Base-by-base conservation (phyloP, 1,140 invertebrate species). In the Saccostrea glomerata region DNA sequence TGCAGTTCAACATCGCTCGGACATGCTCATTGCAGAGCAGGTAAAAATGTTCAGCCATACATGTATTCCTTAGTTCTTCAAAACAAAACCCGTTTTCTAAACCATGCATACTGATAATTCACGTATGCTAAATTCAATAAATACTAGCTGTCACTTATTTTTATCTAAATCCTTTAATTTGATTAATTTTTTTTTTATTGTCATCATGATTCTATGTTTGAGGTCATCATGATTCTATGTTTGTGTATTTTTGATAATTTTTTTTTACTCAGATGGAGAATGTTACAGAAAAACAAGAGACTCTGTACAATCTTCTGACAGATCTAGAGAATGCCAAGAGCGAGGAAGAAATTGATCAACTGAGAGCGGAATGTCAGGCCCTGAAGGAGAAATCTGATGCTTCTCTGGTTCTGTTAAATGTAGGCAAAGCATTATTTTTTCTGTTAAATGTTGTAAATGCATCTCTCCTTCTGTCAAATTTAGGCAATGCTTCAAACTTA, bases 1-100 rank as follows among this genome's bases (percentile, higher is more conserved):
- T 66, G 91, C 91, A 70, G 92, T 94, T 17, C 92, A 93, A 23
- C 93, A 94, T 84, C 86, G 93, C 5, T 94, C 94, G 82, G 94
- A 94, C 86, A 90, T 94, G 58, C 90, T 94, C 11, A 92, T 94
- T 89, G 91, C 92, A 85, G 93, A 94, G 86, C 94, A 94, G 90
- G 93, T 94, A 73, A 88, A 89, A 86, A 25, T 86, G 47, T 47
- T 47, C 47, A 47, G 47, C 6, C 2, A 47, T 47, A 47, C n/a
- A n/a, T n/a, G n/a, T n/a, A n/a, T n/a, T 47, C 6, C 40, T 47
- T 47, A 47, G 2, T 47, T 2, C 2, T 47, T 47, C 40, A 47
- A 47, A 47, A 47, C 9, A 47, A 47, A 47, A 47, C 47, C 9
- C 47, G 6, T 47, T 36, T 9, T 9, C 47, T 47, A 9, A 47